Evolutionary conservation across 2,888 invertebrate species (phyloP), one percentile per base, ranked within the genome.

Genomic region (Orgyia antiqua): DNA sequence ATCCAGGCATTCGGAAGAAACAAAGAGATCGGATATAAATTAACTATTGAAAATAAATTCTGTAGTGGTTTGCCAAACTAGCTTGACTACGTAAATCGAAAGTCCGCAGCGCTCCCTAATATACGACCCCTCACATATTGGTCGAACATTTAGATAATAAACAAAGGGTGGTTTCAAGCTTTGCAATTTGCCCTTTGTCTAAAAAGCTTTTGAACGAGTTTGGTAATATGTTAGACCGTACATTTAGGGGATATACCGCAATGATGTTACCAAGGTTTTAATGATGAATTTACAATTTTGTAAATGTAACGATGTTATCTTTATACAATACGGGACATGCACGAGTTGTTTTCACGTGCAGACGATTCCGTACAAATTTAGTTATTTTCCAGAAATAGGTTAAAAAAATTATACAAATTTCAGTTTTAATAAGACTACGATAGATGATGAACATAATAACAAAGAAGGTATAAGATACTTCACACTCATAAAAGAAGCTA

Each of bases 61-160:
- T 27, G 33, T 26, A 27, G 15, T 13, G 24, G 19, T 36, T 24
- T 44, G 36, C 38, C 29, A 33, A 51, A 47, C 48, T 47, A 35
- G 32, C 33, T 38, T 36, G 30, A 46, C 32, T 34, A 32, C 39
- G 39, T 47, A 46, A 46, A 51, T 42, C 39, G 36, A 43, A 47
- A 47, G 52, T 48, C 51, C 31, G 28, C 24, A 33, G 36, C 43
- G 27, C 32, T 47, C 48, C 48, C 52, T 47, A 47, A 47, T 47
- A 43, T 39, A 47, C 25, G 28, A 12, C 39, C 47, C 51, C 39
- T 42, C 33, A 39, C 43, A 47, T 47, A 42, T 51, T 39, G 52
- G 39, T 32, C 49, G 51, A 52, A 56, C 51, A 50, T 58, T 58
- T 49, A 43, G 45, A 42, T 55, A 51, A 53, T 52, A 46, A 46